Evolutionary conservation across 1,140 invertebrate genomes (phyloP).

Genomic region (Drosophila triauraria): DNA sequence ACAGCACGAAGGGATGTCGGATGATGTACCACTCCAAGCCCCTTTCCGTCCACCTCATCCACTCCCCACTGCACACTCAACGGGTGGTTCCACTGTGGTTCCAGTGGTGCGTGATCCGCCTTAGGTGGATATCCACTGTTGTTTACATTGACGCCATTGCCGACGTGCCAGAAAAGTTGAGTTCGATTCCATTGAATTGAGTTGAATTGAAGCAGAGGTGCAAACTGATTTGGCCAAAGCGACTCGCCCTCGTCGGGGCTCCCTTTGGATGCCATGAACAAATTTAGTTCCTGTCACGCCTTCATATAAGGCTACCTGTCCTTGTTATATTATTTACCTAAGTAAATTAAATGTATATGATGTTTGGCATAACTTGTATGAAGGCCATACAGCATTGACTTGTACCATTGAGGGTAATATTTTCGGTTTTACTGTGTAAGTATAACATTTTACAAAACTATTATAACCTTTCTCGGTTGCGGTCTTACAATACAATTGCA

Average conservation of each 20-base stretch:
- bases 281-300: not conserved
- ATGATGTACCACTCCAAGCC: constrained; percentile 51
- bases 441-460: not conserved
- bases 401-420: too few relatives aligned
- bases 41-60: too few relatives aligned
- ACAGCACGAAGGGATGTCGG: constrained; percentile 70
- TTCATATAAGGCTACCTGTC: not conserved
- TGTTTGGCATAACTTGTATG: not conserved
- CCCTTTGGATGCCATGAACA: constrained; percentile 12
- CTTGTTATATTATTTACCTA: not conserved
- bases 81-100: constrained; percentile 58
- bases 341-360: not conserved
- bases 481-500: too few relatives aligned
- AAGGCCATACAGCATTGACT: too few relatives aligned
- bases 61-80: constrained; percentile 28
- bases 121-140: constrained; percentile 40
- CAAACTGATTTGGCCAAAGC: constrained; percentile 34
- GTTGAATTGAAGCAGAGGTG: constrained; percentile 31
- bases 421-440: too few relatives aligned
- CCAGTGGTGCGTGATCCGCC: constrained; percentile 54
- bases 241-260: not conserved
- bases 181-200: constrained; percentile 55
- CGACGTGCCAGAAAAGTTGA: constrained; percentile 58
- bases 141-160: constrained; percentile 72
- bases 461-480: not conserved